These are phyloP conservation scores for Corythornis cristatus DNA, from an alignment of 2,113 vertebrate genomes.

Conservation along the genomic window DNA sequence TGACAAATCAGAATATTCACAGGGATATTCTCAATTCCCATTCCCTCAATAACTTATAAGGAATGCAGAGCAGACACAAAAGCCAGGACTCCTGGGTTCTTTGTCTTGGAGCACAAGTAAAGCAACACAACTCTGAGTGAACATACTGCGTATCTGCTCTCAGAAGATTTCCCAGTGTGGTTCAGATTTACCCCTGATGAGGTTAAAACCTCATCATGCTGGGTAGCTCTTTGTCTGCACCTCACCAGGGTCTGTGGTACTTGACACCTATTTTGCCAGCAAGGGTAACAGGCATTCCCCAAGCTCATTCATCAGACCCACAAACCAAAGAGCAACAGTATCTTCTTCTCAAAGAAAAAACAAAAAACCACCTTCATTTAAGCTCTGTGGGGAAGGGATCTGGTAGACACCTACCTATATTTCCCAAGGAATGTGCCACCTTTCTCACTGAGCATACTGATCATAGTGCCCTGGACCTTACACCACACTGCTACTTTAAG, in stretches of 20 bases:
- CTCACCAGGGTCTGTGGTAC: not conserved
- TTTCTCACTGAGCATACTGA: not conserved
- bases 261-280: not conserved
- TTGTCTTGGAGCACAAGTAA: not conserved
- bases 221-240: not conserved
- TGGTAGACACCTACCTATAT: not conserved
- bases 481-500: not conserved
- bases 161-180: not conserved
- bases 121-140: rapidly evolving
- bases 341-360: not conserved
- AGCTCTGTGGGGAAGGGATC: not conserved
- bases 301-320: not conserved
- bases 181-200: not conserved
- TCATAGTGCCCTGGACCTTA: rapidly evolving
- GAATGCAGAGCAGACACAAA: not conserved
- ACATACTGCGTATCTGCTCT: not conserved
- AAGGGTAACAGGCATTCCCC: not conserved
- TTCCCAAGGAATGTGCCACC: not conserved
- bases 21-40: constrained; percentile 32
- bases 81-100: constrained; percentile 23
- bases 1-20: constrained; percentile 35
- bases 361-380: not conserved
- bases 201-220: not conserved
- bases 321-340: not conserved
- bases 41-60: not conserved